Evolutionary conservation across 2,797 vertebrate species (phyloP).

Genomic region (Chiropotes sagulatus): DNA sequence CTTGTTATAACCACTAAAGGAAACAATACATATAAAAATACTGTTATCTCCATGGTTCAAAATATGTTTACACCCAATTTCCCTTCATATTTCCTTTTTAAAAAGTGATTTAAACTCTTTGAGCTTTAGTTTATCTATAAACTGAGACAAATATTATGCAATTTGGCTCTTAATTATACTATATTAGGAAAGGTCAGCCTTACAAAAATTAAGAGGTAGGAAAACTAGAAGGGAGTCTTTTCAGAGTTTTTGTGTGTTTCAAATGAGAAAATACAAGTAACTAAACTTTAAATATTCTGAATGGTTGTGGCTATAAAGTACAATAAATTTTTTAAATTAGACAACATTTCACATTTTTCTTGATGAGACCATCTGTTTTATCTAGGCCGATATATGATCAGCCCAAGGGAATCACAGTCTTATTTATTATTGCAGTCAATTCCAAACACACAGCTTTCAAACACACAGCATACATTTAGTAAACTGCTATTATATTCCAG

Average conservation of each 20-base stretch:
- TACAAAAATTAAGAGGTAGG: background rate
- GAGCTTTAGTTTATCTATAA: background rate
- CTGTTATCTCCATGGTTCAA: background rate
- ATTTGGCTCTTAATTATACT: background rate
- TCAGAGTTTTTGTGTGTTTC: background rate
- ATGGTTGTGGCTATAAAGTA: background rate
- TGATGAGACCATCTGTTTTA: background rate
- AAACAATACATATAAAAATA: background rate
- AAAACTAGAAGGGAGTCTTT: background rate
- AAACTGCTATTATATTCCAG: background rate
- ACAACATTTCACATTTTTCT: background rate
- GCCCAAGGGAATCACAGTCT: background rate
- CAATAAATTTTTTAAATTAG: background rate
- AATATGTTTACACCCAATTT: background rate
- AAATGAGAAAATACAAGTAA: background rate
- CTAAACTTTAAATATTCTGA: background rate
- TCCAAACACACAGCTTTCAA: background rate
- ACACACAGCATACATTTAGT: background rate
- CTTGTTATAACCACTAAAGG: background rate
- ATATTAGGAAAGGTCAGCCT: background rate
- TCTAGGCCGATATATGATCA: background rate
- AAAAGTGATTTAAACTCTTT: background rate
- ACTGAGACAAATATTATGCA: background rate
- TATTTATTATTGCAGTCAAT: background rate
- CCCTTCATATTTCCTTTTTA: background rate